A percentile compares a stretch with the other conserved stretches of the same genome.
Conservation (phyloP, 1,140 invertebrate species). For the Drosophila ambigua region DNA sequence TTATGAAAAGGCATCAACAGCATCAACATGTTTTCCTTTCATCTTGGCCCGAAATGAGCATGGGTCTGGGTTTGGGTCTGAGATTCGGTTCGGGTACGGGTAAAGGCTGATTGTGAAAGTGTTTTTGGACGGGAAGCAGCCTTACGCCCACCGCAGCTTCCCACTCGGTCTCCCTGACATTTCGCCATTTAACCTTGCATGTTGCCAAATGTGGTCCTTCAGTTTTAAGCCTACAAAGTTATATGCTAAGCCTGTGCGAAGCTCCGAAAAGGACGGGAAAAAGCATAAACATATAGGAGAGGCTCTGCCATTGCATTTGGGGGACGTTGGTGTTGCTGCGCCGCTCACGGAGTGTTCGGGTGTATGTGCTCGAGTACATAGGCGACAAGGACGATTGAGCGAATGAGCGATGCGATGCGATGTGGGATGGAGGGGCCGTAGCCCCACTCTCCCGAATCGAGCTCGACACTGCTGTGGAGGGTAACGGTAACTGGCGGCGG, state of each 20-base stretch:
- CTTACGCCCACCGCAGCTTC: conserved; percentile 41
- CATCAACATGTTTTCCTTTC: conserved; percentile 38
- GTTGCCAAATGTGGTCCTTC: conserved; percentile 79
- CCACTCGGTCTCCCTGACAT: conserved; percentile 68
- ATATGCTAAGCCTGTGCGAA: conserved; percentile 61
- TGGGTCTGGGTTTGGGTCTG: conserved; percentile 4
- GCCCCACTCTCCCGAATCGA: conserved; percentile 31
- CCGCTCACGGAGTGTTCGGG: conserved; percentile 35
- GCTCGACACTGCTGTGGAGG: conserved; percentile 15
- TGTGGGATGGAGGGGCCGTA: not conserved
- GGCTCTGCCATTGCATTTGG: conserved; percentile 75
- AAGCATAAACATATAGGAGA: conserved; percentile 60
- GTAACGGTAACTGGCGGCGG: conserved; percentile 44
- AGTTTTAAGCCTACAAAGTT: conserved; percentile 79
- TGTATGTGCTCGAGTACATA: conserved; percentile 21
- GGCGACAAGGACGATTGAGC: conserved; percentile 66
- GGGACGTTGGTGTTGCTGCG: conserved; percentile 69
- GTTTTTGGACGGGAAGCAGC: conserved; percentile 15
- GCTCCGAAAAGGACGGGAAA: conserved; percentile 14
- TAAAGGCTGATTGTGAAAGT: conserved; percentile 20
- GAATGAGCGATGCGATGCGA: conserved; percentile 21
- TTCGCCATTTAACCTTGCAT: conserved; percentile 70
- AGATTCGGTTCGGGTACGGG: not conserved
- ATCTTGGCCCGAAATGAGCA: conserved; percentile 38
- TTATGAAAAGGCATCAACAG: conserved; percentile 42